These are phyloP conservation scores for Isichthys henryi DNA, from an alignment of 2,113 vertebrate species.

Conservation along the genomic window DNA sequence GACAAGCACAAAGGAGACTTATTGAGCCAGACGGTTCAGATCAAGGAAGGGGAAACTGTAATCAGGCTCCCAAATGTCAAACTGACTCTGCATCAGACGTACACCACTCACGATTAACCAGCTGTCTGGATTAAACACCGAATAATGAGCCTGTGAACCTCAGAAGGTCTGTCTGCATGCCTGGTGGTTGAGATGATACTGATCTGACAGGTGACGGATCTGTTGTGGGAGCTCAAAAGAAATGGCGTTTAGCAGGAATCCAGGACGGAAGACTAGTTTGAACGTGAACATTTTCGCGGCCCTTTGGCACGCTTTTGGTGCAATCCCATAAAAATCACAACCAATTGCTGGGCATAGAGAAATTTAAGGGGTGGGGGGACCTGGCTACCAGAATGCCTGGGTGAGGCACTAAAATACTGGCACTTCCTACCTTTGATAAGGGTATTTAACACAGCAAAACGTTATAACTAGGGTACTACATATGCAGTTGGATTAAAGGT, in stretches of 20 bases:
- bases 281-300: neutral
- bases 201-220: neutral
- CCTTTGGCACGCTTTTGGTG: neutral
- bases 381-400: neutral
- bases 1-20: neutral
- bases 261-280: neutral
- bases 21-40: neutral
- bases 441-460: neutral
- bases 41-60: neutral
- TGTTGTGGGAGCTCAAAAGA: neutral
- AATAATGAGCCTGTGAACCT: slow-evolving; percentile 3
- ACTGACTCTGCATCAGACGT: neutral
- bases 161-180: slow-evolving; percentile 25
- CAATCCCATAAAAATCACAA: neutral
- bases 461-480: neutral
- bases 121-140: slow-evolving; percentile 9
- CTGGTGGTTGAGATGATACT: neutral
- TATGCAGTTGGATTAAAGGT: neutral
- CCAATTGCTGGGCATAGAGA: neutral
- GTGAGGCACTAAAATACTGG: neutral
- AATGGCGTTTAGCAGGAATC: neutral
- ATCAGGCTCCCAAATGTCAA: neutral
- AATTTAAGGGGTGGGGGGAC: neutral
- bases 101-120: slow-evolving; percentile 22
- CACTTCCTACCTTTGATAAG: neutral